Conservation (phyloP, 2,113 vertebrate species). For the Dermatemys mawii region DNA sequence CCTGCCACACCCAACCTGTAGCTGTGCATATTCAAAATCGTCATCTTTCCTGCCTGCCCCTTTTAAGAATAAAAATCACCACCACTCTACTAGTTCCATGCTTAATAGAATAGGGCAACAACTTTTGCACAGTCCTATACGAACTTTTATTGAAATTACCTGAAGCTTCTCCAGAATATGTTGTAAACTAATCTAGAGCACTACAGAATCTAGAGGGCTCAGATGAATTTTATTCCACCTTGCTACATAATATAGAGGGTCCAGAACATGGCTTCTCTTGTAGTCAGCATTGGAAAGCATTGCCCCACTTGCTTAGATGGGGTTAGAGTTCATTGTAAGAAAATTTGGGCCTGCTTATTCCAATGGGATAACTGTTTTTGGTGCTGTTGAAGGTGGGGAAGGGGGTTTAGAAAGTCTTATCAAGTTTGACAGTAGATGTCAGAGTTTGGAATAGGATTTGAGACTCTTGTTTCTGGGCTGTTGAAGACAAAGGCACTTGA, state of each 20-base stretch:
- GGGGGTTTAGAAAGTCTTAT: fast-evolving
- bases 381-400: background rate
- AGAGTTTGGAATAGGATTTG: background rate
- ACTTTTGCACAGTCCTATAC: background rate
- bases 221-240: background rate
- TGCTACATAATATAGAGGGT: background rate
- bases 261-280: background rate
- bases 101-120: background rate
- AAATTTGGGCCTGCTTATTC: background rate
- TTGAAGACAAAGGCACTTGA: fast-evolving
- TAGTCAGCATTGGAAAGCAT: background rate
- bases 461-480: background rate
- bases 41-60: background rate
- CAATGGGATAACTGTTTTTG: background rate
- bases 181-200: background rate
- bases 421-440: background rate
- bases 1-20: background rate
- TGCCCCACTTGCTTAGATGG: too few relatives aligned
- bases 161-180: background rate
- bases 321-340: background rate
- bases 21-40: background rate
- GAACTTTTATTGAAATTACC: background rate
- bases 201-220: background rate
- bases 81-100: too few relatives aligned
- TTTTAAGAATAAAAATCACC: background rate